Evolutionary conservation across 1,140 invertebrate species (phyloP).

Genomic region (Ptiloglossa arizonensis): DNA sequence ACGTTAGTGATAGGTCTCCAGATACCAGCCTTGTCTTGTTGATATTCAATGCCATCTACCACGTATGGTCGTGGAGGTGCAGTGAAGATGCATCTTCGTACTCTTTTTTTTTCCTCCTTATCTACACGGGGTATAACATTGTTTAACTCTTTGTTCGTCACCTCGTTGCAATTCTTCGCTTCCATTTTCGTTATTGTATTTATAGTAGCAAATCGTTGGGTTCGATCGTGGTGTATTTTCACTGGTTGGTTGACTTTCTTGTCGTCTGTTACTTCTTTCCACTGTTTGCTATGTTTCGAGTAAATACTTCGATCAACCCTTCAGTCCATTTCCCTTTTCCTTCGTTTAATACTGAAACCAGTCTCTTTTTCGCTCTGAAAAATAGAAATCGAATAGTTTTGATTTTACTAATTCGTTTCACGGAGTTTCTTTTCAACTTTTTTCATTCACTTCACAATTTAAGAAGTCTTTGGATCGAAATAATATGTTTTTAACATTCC

Average conservation of each 20-base stretch:
- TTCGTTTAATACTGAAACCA: background rate
- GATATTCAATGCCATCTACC: background rate
- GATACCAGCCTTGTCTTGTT: background rate
- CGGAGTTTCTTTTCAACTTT: no score
- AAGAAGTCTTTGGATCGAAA: no score
- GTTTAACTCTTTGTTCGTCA: background rate
- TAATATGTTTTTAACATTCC: no score
- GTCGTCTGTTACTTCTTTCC: background rate
- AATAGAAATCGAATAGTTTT: no score
- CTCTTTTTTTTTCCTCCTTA: background rate
- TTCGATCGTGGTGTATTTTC: background rate
- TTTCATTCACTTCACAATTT: no score
- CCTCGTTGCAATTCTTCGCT: background rate
- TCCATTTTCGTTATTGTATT: background rate
- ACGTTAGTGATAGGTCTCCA: slow-evolving; percentile 14
- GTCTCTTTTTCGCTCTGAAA: background rate
- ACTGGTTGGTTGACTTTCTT: background rate
- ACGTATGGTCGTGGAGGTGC: background rate
- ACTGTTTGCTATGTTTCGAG: background rate
- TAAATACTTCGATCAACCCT: background rate
- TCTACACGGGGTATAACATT: background rate
- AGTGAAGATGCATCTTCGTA: slow-evolving; percentile 34
- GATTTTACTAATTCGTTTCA: no score
- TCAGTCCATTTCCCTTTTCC: background rate
- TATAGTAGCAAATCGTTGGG: background rate